Percentiles rank a stretch among this genome's conserved stretches.
Evolutionary conservation across 2,113 vertebrate genomes (phyloP).

Genomic region (Odontophorus gujanensis): DNA sequence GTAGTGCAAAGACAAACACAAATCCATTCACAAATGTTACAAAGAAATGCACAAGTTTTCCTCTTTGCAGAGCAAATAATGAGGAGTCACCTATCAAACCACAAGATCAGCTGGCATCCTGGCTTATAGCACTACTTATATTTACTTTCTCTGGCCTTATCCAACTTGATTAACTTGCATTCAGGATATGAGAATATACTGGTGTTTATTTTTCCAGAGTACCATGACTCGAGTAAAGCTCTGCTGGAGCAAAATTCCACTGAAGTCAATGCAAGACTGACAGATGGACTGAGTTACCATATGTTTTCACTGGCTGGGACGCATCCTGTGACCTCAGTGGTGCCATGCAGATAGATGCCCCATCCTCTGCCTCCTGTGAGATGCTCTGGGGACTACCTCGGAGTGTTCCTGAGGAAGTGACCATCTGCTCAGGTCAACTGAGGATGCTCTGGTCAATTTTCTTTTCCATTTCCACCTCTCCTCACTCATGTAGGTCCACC

Average conservation of each 20-base stretch:
- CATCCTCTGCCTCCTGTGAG: neutral
- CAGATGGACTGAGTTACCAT: neutral
- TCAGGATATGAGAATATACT: neutral
- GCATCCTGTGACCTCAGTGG: neutral
- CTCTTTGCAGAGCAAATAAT: conserved; percentile 42
- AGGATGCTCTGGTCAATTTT: neutral
- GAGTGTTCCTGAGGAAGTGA: neutral
- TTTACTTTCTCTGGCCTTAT: conserved; percentile 43
- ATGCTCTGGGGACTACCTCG: neutral
- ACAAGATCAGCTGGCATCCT: conserved; percentile 25
- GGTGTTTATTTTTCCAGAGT: conserved; percentile 19
- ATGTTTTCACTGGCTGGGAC: neutral
- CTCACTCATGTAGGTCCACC: neutral
- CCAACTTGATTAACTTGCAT: conserved; percentile 12
- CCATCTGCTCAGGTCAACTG: neutral
- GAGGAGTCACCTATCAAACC: conserved; percentile 1
- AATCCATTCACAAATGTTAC: conserved; percentile 12
- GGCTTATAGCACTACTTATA: conserved; percentile 8
- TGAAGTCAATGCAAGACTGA: neutral
- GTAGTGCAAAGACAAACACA: neutral
- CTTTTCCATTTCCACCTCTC: neutral
- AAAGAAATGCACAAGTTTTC: conserved; percentile 13
- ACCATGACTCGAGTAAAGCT: neutral
- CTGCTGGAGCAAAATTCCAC: conserved; percentile 9
- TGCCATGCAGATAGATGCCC: fast-evolving